phyloP scores from a whole-genome alignment of 1,140 invertebrate genomes.

The Spodoptera frugiperda region DNA sequence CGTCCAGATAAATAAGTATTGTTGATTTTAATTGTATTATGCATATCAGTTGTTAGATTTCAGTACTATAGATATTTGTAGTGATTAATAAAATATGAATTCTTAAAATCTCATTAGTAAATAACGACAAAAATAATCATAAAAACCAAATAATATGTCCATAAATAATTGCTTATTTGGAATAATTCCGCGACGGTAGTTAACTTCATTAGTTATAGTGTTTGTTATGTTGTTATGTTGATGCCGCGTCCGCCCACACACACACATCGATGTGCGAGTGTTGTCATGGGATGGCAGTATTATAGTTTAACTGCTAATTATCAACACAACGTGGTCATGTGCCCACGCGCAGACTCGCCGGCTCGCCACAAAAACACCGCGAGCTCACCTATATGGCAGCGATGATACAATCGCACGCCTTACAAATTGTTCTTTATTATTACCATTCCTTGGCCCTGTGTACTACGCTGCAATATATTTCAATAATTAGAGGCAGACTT shows the following conservation, averaged over 20 bases:
- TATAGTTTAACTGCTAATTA: constrained; percentile 26
- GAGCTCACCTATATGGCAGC: constrained; percentile 25
- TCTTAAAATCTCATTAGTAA: no score
- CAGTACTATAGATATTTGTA: no score
- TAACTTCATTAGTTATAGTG: no score
- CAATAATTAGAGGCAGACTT: constrained; percentile 12
- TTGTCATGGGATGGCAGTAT: constrained; percentile 18
- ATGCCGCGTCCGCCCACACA: not conserved
- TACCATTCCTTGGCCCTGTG: constrained; percentile 35
- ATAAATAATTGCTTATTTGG: no score
- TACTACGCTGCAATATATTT: constrained; percentile 25
- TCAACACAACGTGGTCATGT: constrained; percentile 15
- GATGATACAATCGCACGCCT: constrained; percentile 45
- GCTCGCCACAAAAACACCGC: constrained; percentile 37
- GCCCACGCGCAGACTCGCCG: constrained; percentile 1
- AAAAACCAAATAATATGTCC: no score
- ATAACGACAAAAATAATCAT: no score
- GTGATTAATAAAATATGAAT: no score
- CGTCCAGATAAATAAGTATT: no score
- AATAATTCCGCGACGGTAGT: no score
- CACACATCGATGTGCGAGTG: not conserved
- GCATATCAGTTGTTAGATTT: no score
- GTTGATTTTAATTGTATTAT: no score
- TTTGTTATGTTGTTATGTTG: constrained; percentile 1
- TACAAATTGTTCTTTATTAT: constrained; percentile 43